phyloP scores from a whole-genome alignment of 2,797 vertebrate genomes.

The Sphaeramia orbicularis region DNA sequence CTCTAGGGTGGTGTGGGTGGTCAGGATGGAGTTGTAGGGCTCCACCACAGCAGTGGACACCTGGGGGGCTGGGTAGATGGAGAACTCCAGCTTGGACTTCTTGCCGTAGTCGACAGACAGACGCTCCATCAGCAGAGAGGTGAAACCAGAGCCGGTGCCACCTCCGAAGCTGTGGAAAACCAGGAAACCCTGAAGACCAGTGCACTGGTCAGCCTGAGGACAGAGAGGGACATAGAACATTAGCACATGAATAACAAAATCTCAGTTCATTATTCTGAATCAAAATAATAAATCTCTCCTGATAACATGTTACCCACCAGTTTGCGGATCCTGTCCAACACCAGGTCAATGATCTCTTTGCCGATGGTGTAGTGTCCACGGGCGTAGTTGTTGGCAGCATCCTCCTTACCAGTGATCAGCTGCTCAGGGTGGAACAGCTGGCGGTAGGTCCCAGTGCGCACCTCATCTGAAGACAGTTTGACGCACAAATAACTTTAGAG shows the following conservation, averaged over 20 bases:
- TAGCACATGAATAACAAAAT: not conserved
- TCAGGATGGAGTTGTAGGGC: no score
- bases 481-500: not conserved
- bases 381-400: constrained; percentile 75
- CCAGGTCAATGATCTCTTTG: constrained; percentile 74
- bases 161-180: constrained; percentile 74
- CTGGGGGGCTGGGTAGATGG: no score
- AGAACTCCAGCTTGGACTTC: no score
- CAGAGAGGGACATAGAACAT: not conserved
- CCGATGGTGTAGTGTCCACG: constrained; percentile 77
- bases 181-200: constrained; percentile 74
- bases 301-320: constrained; percentile 54
- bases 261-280: no score
- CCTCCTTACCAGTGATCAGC: constrained; percentile 75
- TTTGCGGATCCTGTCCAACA: constrained; percentile 73
- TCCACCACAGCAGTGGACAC: no score
- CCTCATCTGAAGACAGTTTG: no score
- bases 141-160: constrained; percentile 75
- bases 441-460: no score
- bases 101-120: constrained; percentile 81
- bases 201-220: constrained; percentile 72
- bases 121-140: constrained; percentile 75
- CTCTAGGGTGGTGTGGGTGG: no score
- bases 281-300: not conserved
- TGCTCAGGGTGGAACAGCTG: no score